phyloP scores from a whole-genome alignment of 2,888 invertebrate genomes.

The Margaritifera margaritifera region DNA sequence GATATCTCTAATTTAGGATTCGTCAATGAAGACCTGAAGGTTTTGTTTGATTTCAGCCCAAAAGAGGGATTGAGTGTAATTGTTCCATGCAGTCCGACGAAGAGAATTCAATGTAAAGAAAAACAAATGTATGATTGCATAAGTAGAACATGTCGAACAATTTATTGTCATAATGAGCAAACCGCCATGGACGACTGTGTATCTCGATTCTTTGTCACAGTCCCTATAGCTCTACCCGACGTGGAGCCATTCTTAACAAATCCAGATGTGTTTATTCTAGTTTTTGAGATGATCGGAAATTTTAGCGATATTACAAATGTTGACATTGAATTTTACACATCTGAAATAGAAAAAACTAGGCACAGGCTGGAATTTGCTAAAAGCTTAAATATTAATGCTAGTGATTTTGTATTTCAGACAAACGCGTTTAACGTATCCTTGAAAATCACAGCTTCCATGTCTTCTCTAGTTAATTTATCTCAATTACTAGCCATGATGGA shows the following conservation, averaged over 20 bases:
- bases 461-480: neutral
- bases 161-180: conserved; percentile 4
- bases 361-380: no score
- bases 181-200: neutral
- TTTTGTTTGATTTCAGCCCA: conserved; percentile 13
- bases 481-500: no score
- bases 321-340: no score
- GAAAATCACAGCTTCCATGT: neutral
- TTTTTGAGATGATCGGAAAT: no score
- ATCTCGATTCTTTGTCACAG: no score
- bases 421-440: neutral
- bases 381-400: no score
- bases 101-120: conserved; percentile 1
- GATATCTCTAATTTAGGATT: neutral
- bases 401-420: no score
- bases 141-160: conserved; percentile 6
- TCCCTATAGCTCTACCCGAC: no score
- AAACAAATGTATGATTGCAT: conserved; percentile 15
- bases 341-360: no score
- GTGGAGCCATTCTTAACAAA: no score
- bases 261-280: no score
- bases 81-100: neutral
- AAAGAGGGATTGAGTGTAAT: neutral
- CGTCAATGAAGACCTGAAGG: conserved; percentile 1
- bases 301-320: no score